Evolutionary conservation across 2,113 vertebrate genomes (phyloP), one percentile per base, ranked within the genome.

Genomic region (Heterocephalus glaber): DNA sequence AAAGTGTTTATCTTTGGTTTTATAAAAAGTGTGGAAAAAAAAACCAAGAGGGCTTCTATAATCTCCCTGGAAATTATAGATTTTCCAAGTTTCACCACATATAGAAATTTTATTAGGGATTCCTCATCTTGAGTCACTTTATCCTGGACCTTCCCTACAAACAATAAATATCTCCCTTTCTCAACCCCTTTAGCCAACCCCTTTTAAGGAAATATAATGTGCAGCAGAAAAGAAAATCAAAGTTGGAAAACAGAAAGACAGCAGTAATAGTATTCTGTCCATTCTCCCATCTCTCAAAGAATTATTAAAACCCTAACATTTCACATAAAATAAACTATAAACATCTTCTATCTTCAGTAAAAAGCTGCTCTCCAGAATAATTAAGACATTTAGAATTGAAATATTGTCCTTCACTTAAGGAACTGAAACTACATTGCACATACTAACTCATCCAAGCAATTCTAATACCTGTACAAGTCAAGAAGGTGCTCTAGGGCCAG

Each of bases 101-200:
- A 72, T 47, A 66, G 60, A 86, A 92, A 70, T 33, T 92, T 89
- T 72, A 92, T 38, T 28, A 80, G 35, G 19, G n/a, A 86, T 41
- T 86, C 52, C 10, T 58, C 88, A 10, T 93, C n/a, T 86, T 90
- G 24, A 89, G 2, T 92, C 35, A 92, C 49, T 82, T 95, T 87
- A 86, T 83, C 63, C 47, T 77, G 19, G 83, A 83, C 60, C 22
- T 89, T 68, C 26, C 44, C 54, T 72, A 93, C 38, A 90, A 88
- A 96, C 35, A 95, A 83, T 28, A 54, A 89, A 74, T 17, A 93
- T 47, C 81, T 84, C 44, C 58, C 33, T 84, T 87, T 88, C 33
- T 80, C 63, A 63, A 83, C 56, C 1, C 20, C 49, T 92, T 79
- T 66, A 83, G 5, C 7, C 61, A 17, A 89, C 2, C 41, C 10